A percentile compares a stretch with the other conserved stretches of the same genome.
Evolutionary conservation across 1,140 invertebrate genomes (phyloP).

Genomic region (Drosophila teissieri): DNA sequence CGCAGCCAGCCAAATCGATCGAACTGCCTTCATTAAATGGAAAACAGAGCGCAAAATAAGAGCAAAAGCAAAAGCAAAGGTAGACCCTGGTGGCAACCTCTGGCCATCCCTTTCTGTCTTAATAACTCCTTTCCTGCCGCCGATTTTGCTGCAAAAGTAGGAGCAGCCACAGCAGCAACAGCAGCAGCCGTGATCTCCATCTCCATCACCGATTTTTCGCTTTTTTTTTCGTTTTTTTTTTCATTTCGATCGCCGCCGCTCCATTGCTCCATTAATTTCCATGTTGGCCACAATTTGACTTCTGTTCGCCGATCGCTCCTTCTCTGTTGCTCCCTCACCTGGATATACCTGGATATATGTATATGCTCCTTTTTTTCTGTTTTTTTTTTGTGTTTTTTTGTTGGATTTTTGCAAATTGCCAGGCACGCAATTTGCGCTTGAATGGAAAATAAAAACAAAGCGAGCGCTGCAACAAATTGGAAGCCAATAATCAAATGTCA

Average conservation of each 20-base stretch:
- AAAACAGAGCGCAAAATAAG: constrained; percentile 25
- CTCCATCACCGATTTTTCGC: constrained; percentile 24
- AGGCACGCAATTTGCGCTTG: constrained; percentile 73
- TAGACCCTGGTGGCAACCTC: constrained; percentile 17
- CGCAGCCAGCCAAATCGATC: constrained; percentile 76
- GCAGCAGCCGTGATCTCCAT: constrained; percentile 62
- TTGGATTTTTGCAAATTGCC: constrained; percentile 71
- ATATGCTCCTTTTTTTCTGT: constrained; percentile 34
- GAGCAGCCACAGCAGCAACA: constrained; percentile 11
- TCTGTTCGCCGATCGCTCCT: constrained; percentile 58
- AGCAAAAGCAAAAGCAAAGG: constrained; percentile 4
- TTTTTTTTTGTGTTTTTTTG: constrained; percentile 36
- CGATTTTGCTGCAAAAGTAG: constrained; percentile 50
- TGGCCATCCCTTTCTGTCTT: constrained; percentile 44
- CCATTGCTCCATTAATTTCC: constrained; percentile 72
- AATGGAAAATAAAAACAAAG: constrained; percentile 33
- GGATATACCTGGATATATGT: not conserved
- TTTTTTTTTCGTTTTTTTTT: not conserved
- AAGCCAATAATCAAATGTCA: constrained; percentile 85
- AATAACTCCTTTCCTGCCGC: constrained; percentile 81
- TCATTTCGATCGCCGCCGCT: constrained; percentile 55
- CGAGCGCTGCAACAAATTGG: constrained; percentile 77
- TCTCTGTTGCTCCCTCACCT: constrained; percentile 17
- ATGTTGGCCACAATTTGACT: constrained; percentile 82
- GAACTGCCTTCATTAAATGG: constrained; percentile 80